A percentile compares a stretch with the other conserved stretches of the same genome.
Conservation (phyloP, 1,140 invertebrate genomes). For the Phenacoccus solenopsis region DNA sequence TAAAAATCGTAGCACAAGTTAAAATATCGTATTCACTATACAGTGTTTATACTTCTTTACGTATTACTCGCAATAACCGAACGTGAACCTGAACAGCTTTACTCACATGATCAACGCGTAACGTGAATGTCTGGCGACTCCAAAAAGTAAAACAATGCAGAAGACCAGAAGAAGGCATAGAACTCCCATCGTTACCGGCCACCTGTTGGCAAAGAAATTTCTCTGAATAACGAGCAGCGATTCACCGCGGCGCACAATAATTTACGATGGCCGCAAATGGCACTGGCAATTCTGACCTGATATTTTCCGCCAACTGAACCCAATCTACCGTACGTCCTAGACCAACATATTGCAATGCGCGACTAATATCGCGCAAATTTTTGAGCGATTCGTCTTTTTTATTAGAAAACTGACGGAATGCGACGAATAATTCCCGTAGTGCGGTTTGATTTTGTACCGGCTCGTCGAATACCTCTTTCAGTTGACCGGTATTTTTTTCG, state of each 20-base stretch:
- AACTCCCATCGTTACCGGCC: conserved; percentile 65
- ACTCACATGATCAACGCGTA: conserved; percentile 67
- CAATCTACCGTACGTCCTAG: conserved; percentile 43
- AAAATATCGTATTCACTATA: no score
- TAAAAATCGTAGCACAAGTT: no score
- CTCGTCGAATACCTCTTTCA: conserved; percentile 57
- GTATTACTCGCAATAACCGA: no score
- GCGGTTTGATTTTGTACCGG: conserved; percentile 61
- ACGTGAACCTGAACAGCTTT: neutral
- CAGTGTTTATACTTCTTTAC: no score
- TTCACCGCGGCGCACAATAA: neutral
- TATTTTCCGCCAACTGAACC: conserved; percentile 26
- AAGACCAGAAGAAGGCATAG: conserved; percentile 62
- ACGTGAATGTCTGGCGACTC: conserved; percentile 65
- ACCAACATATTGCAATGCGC: conserved; percentile 51
- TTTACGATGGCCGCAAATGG: no score
- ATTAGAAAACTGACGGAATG: conserved; percentile 49
- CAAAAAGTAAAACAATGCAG: conserved; percentile 66
- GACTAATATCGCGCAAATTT: conserved; percentile 56
- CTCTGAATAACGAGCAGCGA: neutral
- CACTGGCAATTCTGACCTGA: conserved; percentile 19
- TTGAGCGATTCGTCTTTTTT: conserved; percentile 55
- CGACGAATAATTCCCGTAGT: conserved; percentile 46
- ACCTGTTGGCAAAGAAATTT: conserved; percentile 42
- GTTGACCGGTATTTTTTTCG: conserved; percentile 47